Evolutionary conservation across 2,113 vertebrate species (phyloP), one percentile per base, ranked within the genome.

Genomic region (Podilymbus podiceps): DNA sequence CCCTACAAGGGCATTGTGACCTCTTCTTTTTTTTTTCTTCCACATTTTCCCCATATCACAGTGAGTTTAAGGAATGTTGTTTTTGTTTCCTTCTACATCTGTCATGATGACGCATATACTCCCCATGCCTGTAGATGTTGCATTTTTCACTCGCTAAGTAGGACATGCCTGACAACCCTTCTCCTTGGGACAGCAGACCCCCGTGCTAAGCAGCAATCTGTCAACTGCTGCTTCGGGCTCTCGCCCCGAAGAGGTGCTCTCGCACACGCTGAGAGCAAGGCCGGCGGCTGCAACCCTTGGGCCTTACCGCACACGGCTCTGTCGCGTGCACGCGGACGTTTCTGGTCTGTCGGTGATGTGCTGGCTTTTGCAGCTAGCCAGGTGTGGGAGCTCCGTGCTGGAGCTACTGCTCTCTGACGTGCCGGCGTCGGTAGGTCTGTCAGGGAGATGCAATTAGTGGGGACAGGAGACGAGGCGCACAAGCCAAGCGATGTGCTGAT

Each of bases 251-350:
- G 85, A 52, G 82, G 62, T 52, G 62, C 53, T 75, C 71, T 40
- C 44, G 69, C 62, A 72, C 85, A 52, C 0, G 1, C 63, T 89
- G 89, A 49, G 86, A 85, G 14, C 21, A 75, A 79, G 58, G 21
- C 42, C 0, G 8, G 33, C 31, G 63, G 49, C 44, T 52, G 62
- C 47, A 56, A 21, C 56, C 47, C 8, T 25, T 35, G 40, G 44
- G 52, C 44, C 3, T 1, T 25, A 6, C 47, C 27, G 0, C 23
- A 1, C 1, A 11, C 44, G 18, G 3, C 69, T 15, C 50, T 62
- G 47, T 19, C 5, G 2, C 1, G 5, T 38, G 9, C 38, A 38
- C 0, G 0, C 31, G 11, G 7, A 3, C 1, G 0, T 16, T 68
- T 52, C 35, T 88, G 53, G 47, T 35, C 63, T 31, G 18, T 27